Percentiles rank a stretch among this genome's conserved stretches.
These are phyloP conservation scores for Aspidoscelis tigris DNA, from an alignment of 2,113 vertebrate species.

Conservation along the genomic window DNA sequence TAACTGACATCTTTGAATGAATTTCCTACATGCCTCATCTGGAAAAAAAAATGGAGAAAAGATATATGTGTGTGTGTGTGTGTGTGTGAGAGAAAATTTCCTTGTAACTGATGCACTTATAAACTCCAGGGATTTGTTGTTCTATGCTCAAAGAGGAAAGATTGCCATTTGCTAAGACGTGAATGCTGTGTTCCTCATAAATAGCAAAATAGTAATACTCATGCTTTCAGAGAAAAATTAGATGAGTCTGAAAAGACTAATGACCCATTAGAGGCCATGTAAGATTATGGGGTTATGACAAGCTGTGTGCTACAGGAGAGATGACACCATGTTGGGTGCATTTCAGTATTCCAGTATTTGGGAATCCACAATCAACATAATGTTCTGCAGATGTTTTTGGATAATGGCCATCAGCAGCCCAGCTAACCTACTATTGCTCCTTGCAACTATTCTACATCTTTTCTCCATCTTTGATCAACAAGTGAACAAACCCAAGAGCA, in stretches of 20 bases:
- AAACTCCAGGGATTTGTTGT: background rate
- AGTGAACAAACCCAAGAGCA: background rate
- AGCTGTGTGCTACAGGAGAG: background rate
- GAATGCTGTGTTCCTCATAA: background rate
- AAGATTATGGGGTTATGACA: background rate
- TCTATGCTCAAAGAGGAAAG: background rate
- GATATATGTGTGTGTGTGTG: too few relatives aligned
- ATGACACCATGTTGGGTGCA: too few relatives aligned
- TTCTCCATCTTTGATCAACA: too few relatives aligned
- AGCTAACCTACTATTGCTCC: too few relatives aligned
- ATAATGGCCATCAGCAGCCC: too few relatives aligned
- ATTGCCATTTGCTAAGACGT: background rate
- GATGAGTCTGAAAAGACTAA: background rate
- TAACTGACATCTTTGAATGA: slow-evolving; percentile 7
- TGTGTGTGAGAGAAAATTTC: background rate
- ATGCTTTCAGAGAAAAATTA: background rate
- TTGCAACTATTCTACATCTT: too few relatives aligned
- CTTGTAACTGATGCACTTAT: slow-evolving; percentile 1
- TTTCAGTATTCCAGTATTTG: too few relatives aligned
- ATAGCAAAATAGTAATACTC: background rate
- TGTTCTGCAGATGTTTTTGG: too few relatives aligned
- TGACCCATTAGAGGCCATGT: background rate
- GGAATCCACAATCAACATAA: too few relatives aligned
- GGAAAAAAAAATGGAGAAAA: too few relatives aligned
- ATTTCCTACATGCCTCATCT: background rate